These are phyloP conservation scores for Nemotelus nigrinus DNA, from an alignment of 2,888 invertebrate species.

Conservation along the genomic window DNA sequence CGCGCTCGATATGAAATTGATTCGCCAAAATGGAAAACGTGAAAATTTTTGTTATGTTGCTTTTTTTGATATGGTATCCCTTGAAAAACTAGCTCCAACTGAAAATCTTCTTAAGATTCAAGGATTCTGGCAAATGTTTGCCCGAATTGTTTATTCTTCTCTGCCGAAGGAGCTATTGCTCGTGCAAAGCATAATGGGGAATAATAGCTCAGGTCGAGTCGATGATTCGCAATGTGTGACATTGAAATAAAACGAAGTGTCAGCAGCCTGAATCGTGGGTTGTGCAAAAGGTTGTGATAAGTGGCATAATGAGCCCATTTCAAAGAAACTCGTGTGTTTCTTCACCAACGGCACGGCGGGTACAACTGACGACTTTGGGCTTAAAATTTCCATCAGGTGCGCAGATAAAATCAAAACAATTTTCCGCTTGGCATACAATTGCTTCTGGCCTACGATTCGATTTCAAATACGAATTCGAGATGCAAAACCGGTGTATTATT, in stretches of 20 bases:
- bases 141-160: slow-evolving; percentile 18
- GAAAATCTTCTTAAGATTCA: slow-evolving; percentile 11
- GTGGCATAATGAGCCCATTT: not conserved
- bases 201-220: not conserved
- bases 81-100: slow-evolving; percentile 19
- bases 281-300: slow-evolving; percentile 13
- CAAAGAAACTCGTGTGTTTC: not conserved
- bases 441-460: not conserved
- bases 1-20: too few relatives aligned
- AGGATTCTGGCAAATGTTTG: not conserved
- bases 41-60: too few relatives aligned
- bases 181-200: not conserved
- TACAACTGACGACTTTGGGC: not conserved
- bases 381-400: not conserved
- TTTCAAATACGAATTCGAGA: too few relatives aligned
- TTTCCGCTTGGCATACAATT: not conserved
- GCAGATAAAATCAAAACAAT: slow-evolving; percentile 20
- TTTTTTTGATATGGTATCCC: slow-evolving; percentile 14
- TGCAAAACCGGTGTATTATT: too few relatives aligned
- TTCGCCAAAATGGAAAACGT: too few relatives aligned
- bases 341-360: not conserved
- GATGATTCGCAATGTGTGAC: not conserved
- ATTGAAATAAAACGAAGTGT: too few relatives aligned
- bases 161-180: not conserved
- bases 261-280: not conserved